Percentiles rank a stretch among this genome's conserved stretches.
Evolutionary conservation across 2,113 vertebrate species (phyloP).

Genomic region (Cinclus cinclus): DNA sequence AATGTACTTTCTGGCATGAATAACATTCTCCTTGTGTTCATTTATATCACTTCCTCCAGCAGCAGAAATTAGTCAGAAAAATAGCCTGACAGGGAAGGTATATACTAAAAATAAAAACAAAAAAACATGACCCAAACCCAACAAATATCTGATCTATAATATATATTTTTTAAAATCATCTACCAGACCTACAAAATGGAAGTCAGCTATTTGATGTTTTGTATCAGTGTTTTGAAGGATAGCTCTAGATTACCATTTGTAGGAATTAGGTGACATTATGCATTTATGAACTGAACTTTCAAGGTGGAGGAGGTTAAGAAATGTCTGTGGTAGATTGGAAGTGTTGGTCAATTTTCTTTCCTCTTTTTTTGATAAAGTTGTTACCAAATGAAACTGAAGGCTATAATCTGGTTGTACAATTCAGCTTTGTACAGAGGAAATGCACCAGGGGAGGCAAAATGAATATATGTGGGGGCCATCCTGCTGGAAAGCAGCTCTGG

Average conservation of each 20-base stretch:
- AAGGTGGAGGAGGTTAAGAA: neutral
- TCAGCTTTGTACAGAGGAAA: neutral
- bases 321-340: neutral
- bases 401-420: neutral
- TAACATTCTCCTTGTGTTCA: neutral
- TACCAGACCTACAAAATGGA: neutral
- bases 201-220: neutral
- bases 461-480: neutral
- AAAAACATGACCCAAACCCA: neutral
- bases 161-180: neutral
- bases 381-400: neutral
- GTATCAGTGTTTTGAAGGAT: neutral
- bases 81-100: neutral
- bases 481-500: neutral
- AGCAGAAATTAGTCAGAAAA: neutral
- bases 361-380: neutral
- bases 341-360: neutral
- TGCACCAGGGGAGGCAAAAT: neutral
- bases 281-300: neutral
- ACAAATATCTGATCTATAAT: neutral
- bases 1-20: neutral
- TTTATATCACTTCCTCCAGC: neutral
- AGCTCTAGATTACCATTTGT: neutral
- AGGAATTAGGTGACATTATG: neutral
- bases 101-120: accelerated